Conservation (phyloP, 2,888 invertebrate genomes). For the Drosophila kokeensis region DNA sequence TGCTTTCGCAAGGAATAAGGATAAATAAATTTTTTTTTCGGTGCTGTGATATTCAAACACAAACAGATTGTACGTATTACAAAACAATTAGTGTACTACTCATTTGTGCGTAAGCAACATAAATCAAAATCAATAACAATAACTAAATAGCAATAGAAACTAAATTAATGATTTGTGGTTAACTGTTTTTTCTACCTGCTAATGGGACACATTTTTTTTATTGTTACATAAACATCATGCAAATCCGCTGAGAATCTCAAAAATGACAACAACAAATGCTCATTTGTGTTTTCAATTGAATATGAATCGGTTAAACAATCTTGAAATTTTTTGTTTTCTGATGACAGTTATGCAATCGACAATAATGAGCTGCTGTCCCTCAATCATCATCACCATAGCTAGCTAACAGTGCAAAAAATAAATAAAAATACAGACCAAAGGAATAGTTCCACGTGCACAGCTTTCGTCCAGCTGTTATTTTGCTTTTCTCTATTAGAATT, state of each 20-base stretch:
- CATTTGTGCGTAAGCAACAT: constrained; percentile 29
- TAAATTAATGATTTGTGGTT: constrained; percentile 34
- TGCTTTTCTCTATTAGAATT: neutral
- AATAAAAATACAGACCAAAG: constrained; percentile 9
- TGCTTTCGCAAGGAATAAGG: constrained; percentile 76
- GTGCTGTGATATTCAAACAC: constrained; percentile 83
- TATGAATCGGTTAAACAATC: constrained; percentile 27
- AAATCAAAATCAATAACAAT: constrained; percentile 35
- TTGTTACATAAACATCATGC: constrained; percentile 64
- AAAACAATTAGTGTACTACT: constrained; percentile 28
- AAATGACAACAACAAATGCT: constrained; percentile 17
- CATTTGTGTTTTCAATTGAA: constrained; percentile 35
- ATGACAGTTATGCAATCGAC: constrained; percentile 69
- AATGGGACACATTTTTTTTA: constrained; percentile 21
- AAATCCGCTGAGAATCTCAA: constrained; percentile 13
- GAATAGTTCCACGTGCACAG: constrained; percentile 35
- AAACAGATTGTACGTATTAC: constrained; percentile 81
- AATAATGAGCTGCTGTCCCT: constrained; percentile 1
- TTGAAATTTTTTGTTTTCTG: constrained; percentile 26
- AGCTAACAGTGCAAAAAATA: constrained; percentile 23
- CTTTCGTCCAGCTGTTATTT: neutral
- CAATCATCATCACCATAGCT: constrained; percentile 11
- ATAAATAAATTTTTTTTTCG: constrained; percentile 77
- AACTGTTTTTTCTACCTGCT: constrained; percentile 6
- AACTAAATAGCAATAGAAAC: constrained; percentile 17